Percentiles rank a stretch among this genome's conserved stretches.
These are phyloP conservation scores for Eristalinus aeneus DNA, from an alignment of 2,888 invertebrate genomes.

Conservation along the genomic window DNA sequence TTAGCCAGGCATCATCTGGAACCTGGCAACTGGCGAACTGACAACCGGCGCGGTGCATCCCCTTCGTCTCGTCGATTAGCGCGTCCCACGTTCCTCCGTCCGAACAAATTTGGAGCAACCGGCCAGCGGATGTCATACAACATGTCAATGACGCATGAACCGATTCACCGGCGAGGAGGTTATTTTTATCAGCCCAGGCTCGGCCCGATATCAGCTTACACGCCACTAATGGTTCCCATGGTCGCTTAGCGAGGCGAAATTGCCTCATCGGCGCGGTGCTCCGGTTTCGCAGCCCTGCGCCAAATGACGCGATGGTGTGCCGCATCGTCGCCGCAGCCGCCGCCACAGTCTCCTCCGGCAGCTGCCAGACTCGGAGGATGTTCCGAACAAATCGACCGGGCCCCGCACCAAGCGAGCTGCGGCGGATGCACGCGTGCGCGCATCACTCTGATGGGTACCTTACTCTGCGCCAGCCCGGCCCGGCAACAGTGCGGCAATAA, in stretches of 20 bases:
- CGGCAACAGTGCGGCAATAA: constrained; percentile 75
- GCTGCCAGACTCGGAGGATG: constrained; percentile 34
- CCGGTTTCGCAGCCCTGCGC: constrained; percentile 49
- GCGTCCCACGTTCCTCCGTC: constrained; percentile 1
- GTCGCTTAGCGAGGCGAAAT: constrained; percentile 43
- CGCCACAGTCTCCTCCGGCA: background rate
- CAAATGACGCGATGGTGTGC: constrained; percentile 34
- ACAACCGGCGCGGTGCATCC: background rate
- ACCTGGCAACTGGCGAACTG: background rate
- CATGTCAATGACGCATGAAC: constrained; percentile 57
- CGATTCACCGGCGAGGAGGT: constrained; percentile 8
- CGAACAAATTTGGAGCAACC: constrained; percentile 52
- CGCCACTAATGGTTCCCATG: constrained; percentile 67
- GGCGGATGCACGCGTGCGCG: constrained; percentile 8
- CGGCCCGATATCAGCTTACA: constrained; percentile 62
- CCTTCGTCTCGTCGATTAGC: constrained; percentile 54
- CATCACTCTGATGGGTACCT: constrained; percentile 10
- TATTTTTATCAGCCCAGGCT: constrained; percentile 55
- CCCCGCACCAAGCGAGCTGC: background rate
- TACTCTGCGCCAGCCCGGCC: constrained; percentile 54
- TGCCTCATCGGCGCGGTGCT: constrained; percentile 60
- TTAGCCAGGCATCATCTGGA: constrained; percentile 62
- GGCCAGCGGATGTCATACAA: constrained; percentile 56
- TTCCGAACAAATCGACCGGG: constrained; percentile 56
- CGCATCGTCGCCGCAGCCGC: background rate